Conservation (phyloP, 2,888 invertebrate genomes). For the Lymantria dispar region DNA sequence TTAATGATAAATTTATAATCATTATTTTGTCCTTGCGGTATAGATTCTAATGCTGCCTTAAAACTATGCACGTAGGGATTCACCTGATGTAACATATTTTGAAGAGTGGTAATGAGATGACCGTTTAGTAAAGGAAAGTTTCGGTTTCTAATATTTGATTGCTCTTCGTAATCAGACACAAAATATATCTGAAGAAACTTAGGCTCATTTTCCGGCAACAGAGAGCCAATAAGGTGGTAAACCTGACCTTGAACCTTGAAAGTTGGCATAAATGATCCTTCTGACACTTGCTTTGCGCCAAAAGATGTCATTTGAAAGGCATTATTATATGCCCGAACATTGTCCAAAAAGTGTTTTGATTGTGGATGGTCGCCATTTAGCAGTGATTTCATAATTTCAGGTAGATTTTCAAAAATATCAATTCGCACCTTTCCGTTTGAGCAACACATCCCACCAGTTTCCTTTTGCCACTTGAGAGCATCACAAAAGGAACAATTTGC, state of each 20-base stretch:
- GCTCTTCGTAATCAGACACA: conserved; percentile 22
- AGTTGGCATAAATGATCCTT: conserved; percentile 29
- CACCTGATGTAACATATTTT: conserved; percentile 24
- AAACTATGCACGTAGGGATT: conserved; percentile 14
- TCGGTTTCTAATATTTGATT: conserved; percentile 9
- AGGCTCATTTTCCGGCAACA: conserved; percentile 15
- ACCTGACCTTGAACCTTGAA: conserved; percentile 29
- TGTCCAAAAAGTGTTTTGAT: conserved; percentile 2
- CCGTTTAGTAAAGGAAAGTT: conserved; percentile 8
- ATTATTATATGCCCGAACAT: background rate
- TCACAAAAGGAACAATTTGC: conserved; percentile 12
- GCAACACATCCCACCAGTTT: conserved; percentile 19
- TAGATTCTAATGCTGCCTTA: conserved; percentile 18
- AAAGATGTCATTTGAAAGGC: conserved; percentile 7
- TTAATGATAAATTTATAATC: background rate
- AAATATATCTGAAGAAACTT: conserved; percentile 33
- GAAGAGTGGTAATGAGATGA: conserved; percentile 21
- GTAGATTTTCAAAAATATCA: background rate
- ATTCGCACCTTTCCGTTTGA: conserved; percentile 11
- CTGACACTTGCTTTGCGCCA: conserved; percentile 19
- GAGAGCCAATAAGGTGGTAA: conserved; percentile 23
- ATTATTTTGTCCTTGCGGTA: background rate
- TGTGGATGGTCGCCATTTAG: background rate
- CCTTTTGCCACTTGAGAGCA: conserved; percentile 19
- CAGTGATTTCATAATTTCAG: background rate